Evolutionary conservation across 2,797 vertebrate species (phyloP).

Genomic region (Holocentrus rufus): DNA sequence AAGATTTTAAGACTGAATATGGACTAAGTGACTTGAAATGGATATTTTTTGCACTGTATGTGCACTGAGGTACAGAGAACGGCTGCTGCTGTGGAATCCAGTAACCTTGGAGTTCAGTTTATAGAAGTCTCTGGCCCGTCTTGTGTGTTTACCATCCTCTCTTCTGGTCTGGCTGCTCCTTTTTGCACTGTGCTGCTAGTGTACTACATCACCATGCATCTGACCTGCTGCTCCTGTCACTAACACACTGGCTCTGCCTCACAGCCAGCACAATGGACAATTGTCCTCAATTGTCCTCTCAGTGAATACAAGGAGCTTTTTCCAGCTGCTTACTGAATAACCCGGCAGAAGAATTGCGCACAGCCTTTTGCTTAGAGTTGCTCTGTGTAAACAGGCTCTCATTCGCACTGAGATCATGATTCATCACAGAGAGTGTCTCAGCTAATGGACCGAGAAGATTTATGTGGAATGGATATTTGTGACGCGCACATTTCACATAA

Average conservation of each 20-base stretch:
- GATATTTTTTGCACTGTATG: not conserved
- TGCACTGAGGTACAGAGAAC: not conserved
- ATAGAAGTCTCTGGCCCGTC: constrained; percentile 13
- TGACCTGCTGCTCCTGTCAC: constrained; percentile 57
- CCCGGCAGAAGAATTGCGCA: constrained; percentile 62
- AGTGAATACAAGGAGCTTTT: constrained; percentile 52
- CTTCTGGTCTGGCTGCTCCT: constrained; percentile 26
- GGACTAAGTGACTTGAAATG: too few species aligned
- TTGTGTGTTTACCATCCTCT: constrained; percentile 12
- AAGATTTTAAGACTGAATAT: too few species aligned
- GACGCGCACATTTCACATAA: constrained; percentile 64
- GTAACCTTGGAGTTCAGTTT: constrained; percentile 22
- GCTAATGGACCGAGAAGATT: constrained; percentile 73
- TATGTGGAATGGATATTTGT: constrained; percentile 72
- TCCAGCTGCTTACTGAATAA: constrained; percentile 47
- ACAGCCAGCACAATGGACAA: constrained; percentile 64
- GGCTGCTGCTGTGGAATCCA: not conserved
- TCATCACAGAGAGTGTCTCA: constrained; percentile 70
- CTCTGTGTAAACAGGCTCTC: constrained; percentile 61
- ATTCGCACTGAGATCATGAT: constrained; percentile 70
- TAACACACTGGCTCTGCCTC: constrained; percentile 34
- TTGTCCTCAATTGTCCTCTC: constrained; percentile 61
- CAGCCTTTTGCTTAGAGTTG: constrained; percentile 45
- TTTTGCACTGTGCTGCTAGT: constrained; percentile 42
- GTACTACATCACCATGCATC: constrained; percentile 56